Evolutionary conservation across 2,797 vertebrate genomes (phyloP).

Genomic region (Buceros bicornis): DNA sequence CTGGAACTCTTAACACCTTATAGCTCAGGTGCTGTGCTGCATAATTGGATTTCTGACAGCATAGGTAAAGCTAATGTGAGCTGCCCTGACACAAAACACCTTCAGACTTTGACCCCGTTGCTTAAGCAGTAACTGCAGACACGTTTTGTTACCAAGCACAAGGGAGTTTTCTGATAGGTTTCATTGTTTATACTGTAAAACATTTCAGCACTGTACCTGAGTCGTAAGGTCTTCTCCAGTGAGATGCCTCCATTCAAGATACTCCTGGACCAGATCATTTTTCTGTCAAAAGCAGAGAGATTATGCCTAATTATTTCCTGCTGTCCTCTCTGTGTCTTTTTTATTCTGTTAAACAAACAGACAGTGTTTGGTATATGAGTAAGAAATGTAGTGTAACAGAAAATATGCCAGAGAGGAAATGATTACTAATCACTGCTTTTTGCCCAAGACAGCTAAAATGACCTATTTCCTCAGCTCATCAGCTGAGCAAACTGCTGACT

Average conservation of each 20-base stretch:
- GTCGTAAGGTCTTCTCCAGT: background rate
- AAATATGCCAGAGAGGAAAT: slow-evolving; percentile 62
- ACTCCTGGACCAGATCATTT: background rate
- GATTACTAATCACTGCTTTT: slow-evolving; percentile 54
- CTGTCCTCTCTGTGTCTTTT: slow-evolving; percentile 23
- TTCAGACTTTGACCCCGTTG: background rate
- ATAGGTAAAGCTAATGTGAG: background rate
- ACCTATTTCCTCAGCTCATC: slow-evolving; percentile 51
- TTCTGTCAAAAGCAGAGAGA: slow-evolving; percentile 4
- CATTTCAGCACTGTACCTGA: background rate
- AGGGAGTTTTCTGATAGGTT: background rate
- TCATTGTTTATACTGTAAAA: background rate
- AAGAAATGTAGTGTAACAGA: slow-evolving; percentile 64
- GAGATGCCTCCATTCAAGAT: background rate
- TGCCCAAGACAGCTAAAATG: slow-evolving; percentile 39
- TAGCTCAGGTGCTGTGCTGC: background rate
- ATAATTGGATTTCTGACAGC: background rate
- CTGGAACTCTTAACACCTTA: rapidly evolving
- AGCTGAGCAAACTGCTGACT: slow-evolving; percentile 57
- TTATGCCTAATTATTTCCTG: slow-evolving; percentile 41
- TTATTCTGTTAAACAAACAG: slow-evolving; percentile 52
- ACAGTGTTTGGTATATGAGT: slow-evolving; percentile 64
- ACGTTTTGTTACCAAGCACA: background rate
- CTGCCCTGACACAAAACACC: background rate
- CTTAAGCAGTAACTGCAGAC: background rate